These are phyloP conservation scores for Lichenostomus cassidix DNA, from an alignment of 2,113 vertebrate species.

Conservation along the genomic window DNA sequence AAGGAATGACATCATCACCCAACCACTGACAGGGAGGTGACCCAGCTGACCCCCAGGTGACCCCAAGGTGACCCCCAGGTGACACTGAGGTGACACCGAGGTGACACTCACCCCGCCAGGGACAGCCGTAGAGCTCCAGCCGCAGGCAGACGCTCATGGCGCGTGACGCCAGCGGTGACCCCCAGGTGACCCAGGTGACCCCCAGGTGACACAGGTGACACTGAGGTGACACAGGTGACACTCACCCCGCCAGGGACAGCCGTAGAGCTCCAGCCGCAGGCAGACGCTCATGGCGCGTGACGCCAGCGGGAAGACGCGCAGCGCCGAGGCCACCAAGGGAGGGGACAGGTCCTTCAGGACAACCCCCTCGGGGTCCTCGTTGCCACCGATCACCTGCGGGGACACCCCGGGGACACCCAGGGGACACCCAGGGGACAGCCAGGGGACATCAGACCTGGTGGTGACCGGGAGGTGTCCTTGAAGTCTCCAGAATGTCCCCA, in stretches of 20 bases:
- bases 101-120: too few species aligned
- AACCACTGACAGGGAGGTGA: neutral
- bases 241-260: constrained; percentile 91
- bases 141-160: too few species aligned
- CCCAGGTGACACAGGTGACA: too few species aligned
- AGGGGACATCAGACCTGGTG: too few species aligned
- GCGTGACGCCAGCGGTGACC: too few species aligned
- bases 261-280: constrained; percentile 92
- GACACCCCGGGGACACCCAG: neutral
- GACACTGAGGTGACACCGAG: too few species aligned
- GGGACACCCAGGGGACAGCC: too few species aligned
- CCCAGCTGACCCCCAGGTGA: too few species aligned
- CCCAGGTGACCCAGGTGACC: too few species aligned
- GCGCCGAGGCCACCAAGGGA: constrained; percentile 84
- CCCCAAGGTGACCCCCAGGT: too few species aligned
- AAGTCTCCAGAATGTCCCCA: fast-evolving
- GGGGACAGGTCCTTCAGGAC: constrained; percentile 93
- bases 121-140: too few species aligned
- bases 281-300: constrained; percentile 96
- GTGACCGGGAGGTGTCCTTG: neutral
- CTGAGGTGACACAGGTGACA: neutral
- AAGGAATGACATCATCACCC: neutral
- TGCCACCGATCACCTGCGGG: constrained; percentile 86
- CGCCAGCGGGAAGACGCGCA: constrained; percentile 89
- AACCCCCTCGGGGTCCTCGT: constrained; percentile 88